Percentiles rank a stretch among this genome's conserved stretches.
phyloP scores from a whole-genome alignment of 2,113 vertebrate species.

The Lutjanus erythropterus region DNA sequence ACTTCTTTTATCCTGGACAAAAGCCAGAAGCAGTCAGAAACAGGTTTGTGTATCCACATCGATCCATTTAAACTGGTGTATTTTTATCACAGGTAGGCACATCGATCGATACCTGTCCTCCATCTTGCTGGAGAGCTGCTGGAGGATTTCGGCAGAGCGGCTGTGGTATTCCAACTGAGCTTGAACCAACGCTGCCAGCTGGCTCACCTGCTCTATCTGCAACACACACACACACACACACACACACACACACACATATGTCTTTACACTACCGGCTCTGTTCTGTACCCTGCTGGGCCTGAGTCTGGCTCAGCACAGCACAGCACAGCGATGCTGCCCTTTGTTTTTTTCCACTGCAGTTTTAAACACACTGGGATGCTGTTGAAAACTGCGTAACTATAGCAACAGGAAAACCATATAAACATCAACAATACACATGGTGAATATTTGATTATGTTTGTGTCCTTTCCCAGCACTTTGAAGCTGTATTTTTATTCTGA shows the following conservation, averaged over 20 bases:
- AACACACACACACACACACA: constrained; percentile 60
- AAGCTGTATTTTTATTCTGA: not conserved
- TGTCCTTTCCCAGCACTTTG: not conserved
- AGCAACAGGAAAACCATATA: not conserved
- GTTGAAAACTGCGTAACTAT: not conserved
- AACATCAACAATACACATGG: not conserved
- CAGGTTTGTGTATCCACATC: not conserved
- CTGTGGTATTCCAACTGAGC: constrained; percentile 96
- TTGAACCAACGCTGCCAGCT: constrained; percentile 94
- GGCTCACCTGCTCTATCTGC: constrained; percentile 97
- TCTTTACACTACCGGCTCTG: not conserved
- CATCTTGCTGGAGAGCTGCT: constrained; percentile 92
- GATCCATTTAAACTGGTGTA: not conserved
- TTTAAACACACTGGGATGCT: not conserved
- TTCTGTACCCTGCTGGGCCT: constrained; percentile 20
- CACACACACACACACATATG: constrained; percentile 7
- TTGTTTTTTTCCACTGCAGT: constrained; percentile 22
- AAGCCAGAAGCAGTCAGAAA: too few relatives aligned
- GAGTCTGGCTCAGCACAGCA: not conserved
- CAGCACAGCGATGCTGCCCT: constrained; percentile 7
- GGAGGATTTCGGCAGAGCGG: constrained; percentile 92
- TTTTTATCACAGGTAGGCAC: not conserved
- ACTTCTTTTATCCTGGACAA: constrained; percentile 92
- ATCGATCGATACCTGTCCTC: constrained; percentile 88
- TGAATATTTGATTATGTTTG: not conserved